Base-by-base conservation (phyloP, 2,113 vertebrate genomes). In the Microcebus griseorufus region DNA sequence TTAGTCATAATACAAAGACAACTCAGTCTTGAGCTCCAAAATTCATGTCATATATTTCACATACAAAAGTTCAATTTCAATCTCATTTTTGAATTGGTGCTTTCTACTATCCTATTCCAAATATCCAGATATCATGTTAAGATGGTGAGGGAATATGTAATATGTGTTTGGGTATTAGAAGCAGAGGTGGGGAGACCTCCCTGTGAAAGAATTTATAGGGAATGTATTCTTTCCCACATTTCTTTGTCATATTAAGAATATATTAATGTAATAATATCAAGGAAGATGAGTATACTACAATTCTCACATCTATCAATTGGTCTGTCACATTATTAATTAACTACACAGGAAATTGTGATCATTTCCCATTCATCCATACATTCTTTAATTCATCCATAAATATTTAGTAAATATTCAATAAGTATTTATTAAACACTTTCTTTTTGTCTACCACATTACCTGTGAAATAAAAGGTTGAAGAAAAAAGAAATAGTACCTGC, bases 151-250 rank as follows among this genome's bases (percentile, higher is more conserved):
- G 29, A 83, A 90, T 18, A 5, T 80, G 8, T 20, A n/a, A 29
- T 9, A 39, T 42, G 3, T 37, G 4, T n/a, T n/a, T 23, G 4
- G 2, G 17, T 80, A 1, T 48, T n/a, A 64, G 10, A 20, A 29
- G n/a, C 2, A 81, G 48, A n/a, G 14, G 6, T 11, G 42, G 4
- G 9, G 18, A 2, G 4, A 42, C 7, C 0, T 70, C 37, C 23
- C 1, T 55, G 5, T 81, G 16, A 7, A 7, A 42, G 27, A 75
- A 42, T 9, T 53, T 65, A 2, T 22, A 62, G 0, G 9, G 8
- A 79, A 51, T 67, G 2, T 65, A 27, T 10, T 42, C 11, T 64
- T 1, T 60, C 20, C 34, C 3, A 14, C 11, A 65, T 37, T 11
- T 83, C 13, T 73, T 69, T 32, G 27, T 5, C 27, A 62, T 32